Conservation (phyloP, 1,140 invertebrate species). For the Pteromalus puparum region DNA sequence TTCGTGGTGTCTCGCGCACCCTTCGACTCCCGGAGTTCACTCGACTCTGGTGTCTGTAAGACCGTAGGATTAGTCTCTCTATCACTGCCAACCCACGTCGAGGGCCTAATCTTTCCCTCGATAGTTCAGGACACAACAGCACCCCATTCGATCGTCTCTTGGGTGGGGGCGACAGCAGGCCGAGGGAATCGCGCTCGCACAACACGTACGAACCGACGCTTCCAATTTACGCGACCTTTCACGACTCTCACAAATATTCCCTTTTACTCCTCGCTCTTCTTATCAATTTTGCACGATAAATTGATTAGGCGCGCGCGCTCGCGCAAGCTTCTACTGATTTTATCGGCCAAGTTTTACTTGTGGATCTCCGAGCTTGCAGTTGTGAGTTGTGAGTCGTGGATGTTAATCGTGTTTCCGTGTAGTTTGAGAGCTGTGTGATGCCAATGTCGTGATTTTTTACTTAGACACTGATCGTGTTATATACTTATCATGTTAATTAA, state of each 20-base stretch:
- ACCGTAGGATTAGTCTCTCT: constrained; percentile 71
- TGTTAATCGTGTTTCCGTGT: neutral
- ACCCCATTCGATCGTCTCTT: constrained; percentile 41
- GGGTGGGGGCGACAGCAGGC: constrained; percentile 30
- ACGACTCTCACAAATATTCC: constrained; percentile 48
- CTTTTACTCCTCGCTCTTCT: constrained; percentile 36
- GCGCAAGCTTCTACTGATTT: constrained; percentile 18
- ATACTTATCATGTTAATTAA: too few species aligned
- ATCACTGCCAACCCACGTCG: constrained; percentile 67
- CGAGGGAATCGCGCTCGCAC: constrained; percentile 44
- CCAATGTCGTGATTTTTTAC: constrained; percentile 18
- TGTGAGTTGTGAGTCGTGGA: neutral
- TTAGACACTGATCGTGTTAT: neutral
- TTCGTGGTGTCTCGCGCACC: constrained; percentile 4
- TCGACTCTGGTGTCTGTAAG: constrained; percentile 57
- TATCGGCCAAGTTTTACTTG: neutral
- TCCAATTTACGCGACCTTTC: constrained; percentile 54
- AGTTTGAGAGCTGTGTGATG: neutral
- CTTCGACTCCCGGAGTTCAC: neutral
- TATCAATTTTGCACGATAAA: constrained; percentile 52
- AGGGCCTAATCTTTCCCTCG: constrained; percentile 68
- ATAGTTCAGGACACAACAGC: constrained; percentile 54
- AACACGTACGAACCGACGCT: constrained; percentile 49
- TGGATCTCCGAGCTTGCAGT: neutral
- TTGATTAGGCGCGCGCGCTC: constrained; percentile 31